phyloP scores from a whole-genome alignment of 2,797 vertebrate genomes.

The Acrocephalus scirpaceus region DNA sequence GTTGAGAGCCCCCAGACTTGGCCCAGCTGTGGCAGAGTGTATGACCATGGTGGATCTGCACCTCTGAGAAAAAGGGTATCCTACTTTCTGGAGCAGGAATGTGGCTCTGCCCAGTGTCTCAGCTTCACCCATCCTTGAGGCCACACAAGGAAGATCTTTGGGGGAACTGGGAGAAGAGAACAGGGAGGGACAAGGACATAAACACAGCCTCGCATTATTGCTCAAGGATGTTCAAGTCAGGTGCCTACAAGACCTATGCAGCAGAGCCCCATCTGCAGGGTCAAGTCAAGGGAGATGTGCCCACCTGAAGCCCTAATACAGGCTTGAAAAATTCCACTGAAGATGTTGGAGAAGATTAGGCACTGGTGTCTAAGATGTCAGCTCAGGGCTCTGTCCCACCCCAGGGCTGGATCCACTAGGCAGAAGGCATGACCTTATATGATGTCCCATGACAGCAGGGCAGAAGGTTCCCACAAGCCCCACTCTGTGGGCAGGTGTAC shows the following conservation, averaged over 20 bases:
- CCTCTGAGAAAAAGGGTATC: neutral
- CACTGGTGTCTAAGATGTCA: neutral
- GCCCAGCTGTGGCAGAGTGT: neutral
- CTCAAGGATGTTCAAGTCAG: neutral
- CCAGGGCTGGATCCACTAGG: neutral
- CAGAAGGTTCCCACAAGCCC: neutral
- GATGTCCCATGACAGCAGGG: neutral
- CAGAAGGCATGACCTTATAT: neutral
- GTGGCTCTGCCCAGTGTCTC: neutral
- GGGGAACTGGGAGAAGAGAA: neutral
- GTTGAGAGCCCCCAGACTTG: neutral
- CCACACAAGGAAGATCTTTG: fast-evolving
- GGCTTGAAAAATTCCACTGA: neutral
- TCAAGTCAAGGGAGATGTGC: neutral
- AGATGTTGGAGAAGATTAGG: neutral
- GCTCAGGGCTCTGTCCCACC: neutral
- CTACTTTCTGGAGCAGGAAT: neutral
- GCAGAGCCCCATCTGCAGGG: neutral
- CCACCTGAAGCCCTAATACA: neutral
- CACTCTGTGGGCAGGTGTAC: neutral
- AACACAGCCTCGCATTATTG: neutral
- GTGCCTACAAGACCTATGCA: neutral
- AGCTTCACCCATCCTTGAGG: neutral
- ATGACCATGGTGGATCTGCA: neutral
- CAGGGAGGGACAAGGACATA: neutral